Conservation (phyloP, 2,888 invertebrate genomes). For the Pyrgus malvae region DNA sequence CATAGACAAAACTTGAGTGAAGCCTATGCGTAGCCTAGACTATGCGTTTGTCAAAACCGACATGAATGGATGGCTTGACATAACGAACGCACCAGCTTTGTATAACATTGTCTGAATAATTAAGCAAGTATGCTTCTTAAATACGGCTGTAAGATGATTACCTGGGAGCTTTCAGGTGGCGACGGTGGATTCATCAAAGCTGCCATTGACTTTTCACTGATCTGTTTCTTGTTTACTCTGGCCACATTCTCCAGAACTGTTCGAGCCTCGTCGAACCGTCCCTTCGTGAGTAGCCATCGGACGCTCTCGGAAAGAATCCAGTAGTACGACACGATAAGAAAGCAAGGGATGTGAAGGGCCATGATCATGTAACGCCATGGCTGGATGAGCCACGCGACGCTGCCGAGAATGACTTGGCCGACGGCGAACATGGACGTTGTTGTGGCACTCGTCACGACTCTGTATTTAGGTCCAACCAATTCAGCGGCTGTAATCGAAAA, state of each 20-base stretch:
- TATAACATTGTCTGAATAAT: too few relatives aligned
- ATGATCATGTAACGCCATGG: conserved; percentile 87
- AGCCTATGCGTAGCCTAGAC: too few relatives aligned
- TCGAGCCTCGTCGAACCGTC: conserved; percentile 83
- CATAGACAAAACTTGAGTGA: too few relatives aligned
- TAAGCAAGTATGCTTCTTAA: too few relatives aligned
- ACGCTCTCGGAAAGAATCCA: conserved; percentile 86
- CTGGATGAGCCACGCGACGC: conserved; percentile 84
- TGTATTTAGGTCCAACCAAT: conserved; percentile 87
- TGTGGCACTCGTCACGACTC: conserved; percentile 87
- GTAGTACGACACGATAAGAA: conserved; percentile 84
- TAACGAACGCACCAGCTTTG: too few relatives aligned
- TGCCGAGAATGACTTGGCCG: conserved; percentile 86
- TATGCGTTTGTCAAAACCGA: too few relatives aligned
- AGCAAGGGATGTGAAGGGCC: conserved; percentile 85
- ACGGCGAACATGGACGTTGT: conserved; percentile 86
- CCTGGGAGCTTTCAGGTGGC: too few relatives aligned
- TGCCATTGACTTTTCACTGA: conserved; percentile 77
- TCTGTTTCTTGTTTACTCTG: conserved; percentile 79
- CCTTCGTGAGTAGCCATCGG: conserved; percentile 88
- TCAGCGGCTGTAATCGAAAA: conserved; percentile 84
- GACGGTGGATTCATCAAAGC: conserved; percentile 58
- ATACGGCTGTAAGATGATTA: too few relatives aligned
- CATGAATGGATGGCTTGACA: too few relatives aligned
- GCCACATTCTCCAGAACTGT: conserved; percentile 83